A percentile compares a stretch with the other conserved stretches of the same genome.
These are phyloP conservation scores for Chaetogeoica ovagalla DNA, from an alignment of 2,888 invertebrate species.

Conservation along the genomic window DNA sequence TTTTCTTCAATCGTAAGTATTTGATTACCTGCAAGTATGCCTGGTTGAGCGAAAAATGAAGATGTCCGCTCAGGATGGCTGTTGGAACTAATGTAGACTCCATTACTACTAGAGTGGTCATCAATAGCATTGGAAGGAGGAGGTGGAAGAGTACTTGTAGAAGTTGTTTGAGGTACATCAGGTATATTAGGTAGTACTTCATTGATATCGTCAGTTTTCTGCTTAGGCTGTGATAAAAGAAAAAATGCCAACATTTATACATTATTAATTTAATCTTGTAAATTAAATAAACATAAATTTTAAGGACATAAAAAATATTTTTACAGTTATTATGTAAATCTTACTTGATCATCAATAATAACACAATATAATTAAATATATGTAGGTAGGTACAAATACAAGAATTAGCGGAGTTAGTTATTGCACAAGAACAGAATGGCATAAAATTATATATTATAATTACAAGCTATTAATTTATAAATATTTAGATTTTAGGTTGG, in stretches of 20 bases:
- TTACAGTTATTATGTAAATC: no score
- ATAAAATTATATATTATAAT: no score
- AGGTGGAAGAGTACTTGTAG: constrained; percentile 26
- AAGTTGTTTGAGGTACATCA: constrained; percentile 26
- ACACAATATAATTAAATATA: no score
- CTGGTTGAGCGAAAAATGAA: constrained; percentile 93
- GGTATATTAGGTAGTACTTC: constrained; percentile 16
- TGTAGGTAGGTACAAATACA: no score
- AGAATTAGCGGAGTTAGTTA: no score
- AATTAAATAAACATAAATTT: no score
- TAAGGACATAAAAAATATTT: no score
- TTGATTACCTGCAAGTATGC: constrained; percentile 81
- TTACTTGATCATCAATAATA: no score
- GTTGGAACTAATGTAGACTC: constrained; percentile 79
- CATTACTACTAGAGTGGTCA: constrained; percentile 62
- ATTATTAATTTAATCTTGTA: background rate
- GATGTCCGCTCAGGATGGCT: constrained; percentile 82
- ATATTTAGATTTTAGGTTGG: no score
- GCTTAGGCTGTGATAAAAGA: constrained; percentile 26
- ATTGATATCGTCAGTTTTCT: constrained; percentile 18
- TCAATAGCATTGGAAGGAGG: constrained; percentile 58
- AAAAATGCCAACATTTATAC: background rate
- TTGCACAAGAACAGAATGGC: no score
- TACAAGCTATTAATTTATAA: no score
- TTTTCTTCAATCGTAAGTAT: background rate